Evolutionary conservation across 2,797 vertebrate genomes (phyloP).

Genomic region (Sebastes trivittatus): DNA sequence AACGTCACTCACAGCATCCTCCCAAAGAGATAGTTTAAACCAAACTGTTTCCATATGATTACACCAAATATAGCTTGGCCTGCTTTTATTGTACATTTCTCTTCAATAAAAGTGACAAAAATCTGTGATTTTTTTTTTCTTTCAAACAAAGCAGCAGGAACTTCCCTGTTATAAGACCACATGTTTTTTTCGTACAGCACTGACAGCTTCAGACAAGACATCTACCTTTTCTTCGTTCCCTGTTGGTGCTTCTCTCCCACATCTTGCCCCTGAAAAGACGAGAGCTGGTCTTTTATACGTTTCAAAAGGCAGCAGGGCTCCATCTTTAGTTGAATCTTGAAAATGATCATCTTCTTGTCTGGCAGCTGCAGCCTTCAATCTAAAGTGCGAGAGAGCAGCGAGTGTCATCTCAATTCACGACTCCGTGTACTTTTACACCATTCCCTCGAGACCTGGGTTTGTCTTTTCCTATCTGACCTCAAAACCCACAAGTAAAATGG

Average conservation of each 20-base stretch:
- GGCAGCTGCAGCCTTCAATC: constrained; percentile 46
- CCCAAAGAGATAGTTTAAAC: constrained; percentile 14
- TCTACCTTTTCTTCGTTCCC: constrained; percentile 30
- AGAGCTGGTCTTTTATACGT: constrained; percentile 44
- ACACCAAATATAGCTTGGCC: not conserved
- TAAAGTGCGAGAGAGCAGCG: constrained; percentile 11
- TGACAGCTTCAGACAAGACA: constrained; percentile 11
- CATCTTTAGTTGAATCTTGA: constrained; percentile 54
- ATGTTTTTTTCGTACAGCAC: not conserved
- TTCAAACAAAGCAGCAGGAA: constrained; percentile 2
- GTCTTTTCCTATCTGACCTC: constrained; percentile 16
- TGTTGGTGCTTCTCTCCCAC: constrained; percentile 21
- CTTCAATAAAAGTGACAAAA: not conserved
- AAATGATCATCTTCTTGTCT: constrained; percentile 52
- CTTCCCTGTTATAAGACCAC: constrained; percentile 7
- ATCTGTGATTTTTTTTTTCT: not conserved
- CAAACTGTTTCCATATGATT: constrained; percentile 15
- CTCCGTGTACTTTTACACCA: constrained; percentile 22
- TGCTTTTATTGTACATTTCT: not conserved
- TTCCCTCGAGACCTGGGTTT: not conserved
- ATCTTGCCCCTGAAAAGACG: constrained; percentile 40
- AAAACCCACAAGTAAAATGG: constrained; percentile 32
- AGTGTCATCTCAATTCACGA: constrained; percentile 38
- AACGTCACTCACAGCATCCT: constrained; percentile 32
- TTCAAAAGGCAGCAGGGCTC: constrained; percentile 48